Conservation (phyloP, 2,888 invertebrate genomes). For the Cheilosia vernalis region DNA sequence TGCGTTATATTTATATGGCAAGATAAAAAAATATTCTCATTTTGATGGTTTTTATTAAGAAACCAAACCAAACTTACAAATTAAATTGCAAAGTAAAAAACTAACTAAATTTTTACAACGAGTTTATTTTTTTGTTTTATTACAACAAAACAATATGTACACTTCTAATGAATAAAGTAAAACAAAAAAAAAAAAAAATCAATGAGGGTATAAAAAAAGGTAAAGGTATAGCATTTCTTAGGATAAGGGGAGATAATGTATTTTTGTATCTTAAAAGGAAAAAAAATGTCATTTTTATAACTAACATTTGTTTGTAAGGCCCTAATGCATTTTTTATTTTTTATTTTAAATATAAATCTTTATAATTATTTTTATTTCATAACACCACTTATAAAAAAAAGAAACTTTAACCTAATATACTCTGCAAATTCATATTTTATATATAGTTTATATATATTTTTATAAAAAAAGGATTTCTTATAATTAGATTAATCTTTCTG, state of each 20-base stretch:
- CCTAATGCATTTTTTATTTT: constrained; percentile 74
- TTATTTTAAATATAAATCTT: constrained; percentile 59
- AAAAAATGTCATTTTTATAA: constrained; percentile 74
- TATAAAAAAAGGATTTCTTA: constrained; percentile 61
- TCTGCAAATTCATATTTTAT: constrained; percentile 59
- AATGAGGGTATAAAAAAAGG: constrained; percentile 5
- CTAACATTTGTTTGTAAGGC: constrained; percentile 76
- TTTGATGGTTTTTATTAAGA: constrained; percentile 46
- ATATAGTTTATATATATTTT: neutral
- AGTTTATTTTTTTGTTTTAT: constrained; percentile 43
- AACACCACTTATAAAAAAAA: constrained; percentile 64
- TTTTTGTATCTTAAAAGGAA: constrained; percentile 41
- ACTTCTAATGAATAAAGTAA: constrained; percentile 23
- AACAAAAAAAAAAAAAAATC: constrained; percentile 5
- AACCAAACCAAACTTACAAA: constrained; percentile 45
- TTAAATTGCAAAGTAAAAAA: constrained; percentile 52
- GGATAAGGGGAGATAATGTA: constrained; percentile 59
- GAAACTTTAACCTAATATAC: constrained; percentile 72
- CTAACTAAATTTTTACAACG: constrained; percentile 41
- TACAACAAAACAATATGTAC: constrained; percentile 66
- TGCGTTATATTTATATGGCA: constrained; percentile 22
- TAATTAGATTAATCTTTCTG: constrained; percentile 51
- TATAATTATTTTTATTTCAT: constrained; percentile 39
- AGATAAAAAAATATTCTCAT: constrained; percentile 52
- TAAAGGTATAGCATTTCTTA: constrained; percentile 21